Conservation (phyloP, 2,888 invertebrate species). For the Ophonus ardosiacus region DNA sequence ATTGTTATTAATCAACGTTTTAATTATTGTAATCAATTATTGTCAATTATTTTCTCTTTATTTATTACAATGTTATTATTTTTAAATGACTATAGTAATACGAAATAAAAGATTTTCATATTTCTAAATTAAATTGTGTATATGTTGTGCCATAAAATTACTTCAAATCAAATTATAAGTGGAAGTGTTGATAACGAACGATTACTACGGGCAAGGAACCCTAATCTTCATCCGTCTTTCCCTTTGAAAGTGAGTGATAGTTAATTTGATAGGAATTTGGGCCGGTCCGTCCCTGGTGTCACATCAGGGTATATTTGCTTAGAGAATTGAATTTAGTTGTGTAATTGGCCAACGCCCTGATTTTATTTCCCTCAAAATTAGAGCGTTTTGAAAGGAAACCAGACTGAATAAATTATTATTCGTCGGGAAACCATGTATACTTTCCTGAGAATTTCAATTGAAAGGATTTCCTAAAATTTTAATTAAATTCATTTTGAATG, state of each 20-base stretch:
- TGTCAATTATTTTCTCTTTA: too few relatives aligned
- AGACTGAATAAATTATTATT: constrained; percentile 14
- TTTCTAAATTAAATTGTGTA: too few relatives aligned
- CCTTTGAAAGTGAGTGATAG: not conserved
- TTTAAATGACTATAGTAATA: too few relatives aligned
- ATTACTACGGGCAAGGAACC: not conserved
- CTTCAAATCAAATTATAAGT: not conserved
- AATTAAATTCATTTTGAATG: constrained; percentile 26
- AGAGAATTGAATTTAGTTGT: not conserved
- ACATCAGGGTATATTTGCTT: not conserved
- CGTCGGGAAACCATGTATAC: not conserved
- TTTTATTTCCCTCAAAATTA: constrained; percentile 13
- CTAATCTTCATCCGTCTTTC: not conserved
- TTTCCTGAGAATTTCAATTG: not conserved
- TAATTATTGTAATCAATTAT: too few relatives aligned
- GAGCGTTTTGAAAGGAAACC: not conserved
- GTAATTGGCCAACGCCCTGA: constrained; percentile 18
- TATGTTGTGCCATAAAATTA: too few relatives aligned
- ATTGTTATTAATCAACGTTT: too few relatives aligned
- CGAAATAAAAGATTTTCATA: too few relatives aligned
- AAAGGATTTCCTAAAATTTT: constrained; percentile 13
- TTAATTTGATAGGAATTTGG: not conserved
- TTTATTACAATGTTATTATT: too few relatives aligned
- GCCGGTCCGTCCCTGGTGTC: not conserved
- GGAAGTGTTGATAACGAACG: not conserved